Evolutionary conservation across 2,888 invertebrate genomes (phyloP), one percentile per base, ranked within the genome.

Genomic region (Siphlonurus alternatus): DNA sequence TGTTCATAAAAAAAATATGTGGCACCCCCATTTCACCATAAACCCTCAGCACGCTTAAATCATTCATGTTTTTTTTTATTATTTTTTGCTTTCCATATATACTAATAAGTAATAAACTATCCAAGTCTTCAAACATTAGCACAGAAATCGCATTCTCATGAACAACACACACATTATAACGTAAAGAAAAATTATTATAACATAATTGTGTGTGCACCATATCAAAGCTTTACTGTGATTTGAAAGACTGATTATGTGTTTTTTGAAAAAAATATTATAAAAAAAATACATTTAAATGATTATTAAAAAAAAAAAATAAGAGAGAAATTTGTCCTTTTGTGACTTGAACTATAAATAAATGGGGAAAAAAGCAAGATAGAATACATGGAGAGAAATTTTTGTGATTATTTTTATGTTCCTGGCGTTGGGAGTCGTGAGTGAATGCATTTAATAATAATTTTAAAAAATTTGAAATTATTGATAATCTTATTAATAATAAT

Each of bases 151-250:
- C 65, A 65, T 65, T 63, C 64, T 62, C 61, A 56, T 64, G 59
- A 59, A 63, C 59, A 65, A 65, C 63, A 63, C 65, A 63, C 23
- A 20, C 61, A 59, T 25, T 61, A 53, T 61, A 61, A 64, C 63
- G 25, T 20, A 63, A 56, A 38, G 38, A 10, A 10, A 38, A 38
- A 38, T n/a, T n/a, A 38, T 38, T 38, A 38, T 38, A 10, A 64
- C 61, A 64, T 61, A 19, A 53, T 63, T 63, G 62, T 65, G 65
- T 66, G 64, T 61, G 63, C 64, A 74, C 76, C 78, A 78, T 78
- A 78, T 78, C 78, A 78, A 78, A 77, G 78, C 78, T 78, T 78
- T 75, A 77, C 78, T 78, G 78, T 78, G 78, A 78, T 78, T 78
- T 75, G 75, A 74, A 78, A 78, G 78, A 78, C 78, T 78, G 78